Evolutionary conservation across 2,888 invertebrate genomes (phyloP).

Genomic region (Tetragnatha montana): DNA sequence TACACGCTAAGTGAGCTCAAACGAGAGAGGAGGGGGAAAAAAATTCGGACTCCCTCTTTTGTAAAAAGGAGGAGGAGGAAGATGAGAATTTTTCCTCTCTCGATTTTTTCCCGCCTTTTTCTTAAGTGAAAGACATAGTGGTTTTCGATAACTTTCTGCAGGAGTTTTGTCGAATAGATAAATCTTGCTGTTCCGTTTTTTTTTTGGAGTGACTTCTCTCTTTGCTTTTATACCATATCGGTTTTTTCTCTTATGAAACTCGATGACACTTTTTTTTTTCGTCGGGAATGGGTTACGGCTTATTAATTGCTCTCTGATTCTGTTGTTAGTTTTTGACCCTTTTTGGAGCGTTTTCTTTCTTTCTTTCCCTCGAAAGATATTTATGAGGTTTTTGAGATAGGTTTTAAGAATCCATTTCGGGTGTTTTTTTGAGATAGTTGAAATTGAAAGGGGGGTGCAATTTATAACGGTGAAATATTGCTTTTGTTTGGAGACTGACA

Average conservation of each 20-base stretch:
- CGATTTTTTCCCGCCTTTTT: not conserved
- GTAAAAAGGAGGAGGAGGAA: not conserved
- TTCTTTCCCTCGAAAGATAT: not conserved
- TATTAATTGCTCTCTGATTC: not conserved
- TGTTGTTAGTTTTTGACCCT: conserved; percentile 11
- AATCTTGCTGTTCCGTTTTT: conserved; percentile 7
- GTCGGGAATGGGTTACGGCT: conserved; percentile 14
- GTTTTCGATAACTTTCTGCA: conserved; percentile 70
- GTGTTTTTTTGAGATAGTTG: not conserved
- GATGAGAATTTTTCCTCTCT: not conserved
- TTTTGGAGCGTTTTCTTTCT: not conserved
- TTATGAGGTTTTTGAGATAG: not conserved
- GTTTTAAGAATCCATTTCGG: not conserved
- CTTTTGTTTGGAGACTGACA: no score
- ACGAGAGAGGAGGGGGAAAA: conserved; percentile 7
- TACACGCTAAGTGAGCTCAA: conserved; percentile 49
- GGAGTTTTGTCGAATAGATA: conserved; percentile 29
- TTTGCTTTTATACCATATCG: not conserved
- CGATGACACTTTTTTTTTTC: not conserved
- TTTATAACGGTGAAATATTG: no score
- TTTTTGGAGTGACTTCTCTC: not conserved
- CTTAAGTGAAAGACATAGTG: conserved; percentile 70
- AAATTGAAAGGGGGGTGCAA: not conserved
- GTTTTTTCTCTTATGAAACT: not conserved
- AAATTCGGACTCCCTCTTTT: conserved; percentile 1